Conservation (phyloP, 2,113 vertebrate species). For the Climacteris rufus region DNA sequence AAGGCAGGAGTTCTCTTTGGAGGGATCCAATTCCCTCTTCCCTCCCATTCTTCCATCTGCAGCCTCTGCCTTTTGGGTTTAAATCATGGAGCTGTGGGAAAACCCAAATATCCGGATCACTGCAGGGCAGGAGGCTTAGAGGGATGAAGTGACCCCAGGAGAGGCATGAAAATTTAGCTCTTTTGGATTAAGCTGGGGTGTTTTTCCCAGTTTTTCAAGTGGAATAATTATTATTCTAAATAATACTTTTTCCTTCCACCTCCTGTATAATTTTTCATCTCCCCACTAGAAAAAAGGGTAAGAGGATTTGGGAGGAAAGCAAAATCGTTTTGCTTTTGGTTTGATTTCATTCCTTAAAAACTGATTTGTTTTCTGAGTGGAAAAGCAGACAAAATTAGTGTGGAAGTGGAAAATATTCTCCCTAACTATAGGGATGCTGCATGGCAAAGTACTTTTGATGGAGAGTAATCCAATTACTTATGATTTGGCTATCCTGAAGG, state of each 20-base stretch:
- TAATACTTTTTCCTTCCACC: background rate
- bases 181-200: background rate
- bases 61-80: background rate
- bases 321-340: background rate
- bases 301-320: background rate
- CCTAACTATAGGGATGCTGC: background rate
- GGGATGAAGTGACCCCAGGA: background rate
- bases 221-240: background rate
- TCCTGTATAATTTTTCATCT: background rate
- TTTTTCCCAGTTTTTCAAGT: background rate
- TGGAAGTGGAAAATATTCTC: background rate
- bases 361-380: background rate
- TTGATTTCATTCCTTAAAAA: background rate
- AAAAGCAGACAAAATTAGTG: background rate
- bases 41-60: accelerated
- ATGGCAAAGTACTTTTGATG: background rate
- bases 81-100: background rate
- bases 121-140: background rate
- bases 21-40: background rate
- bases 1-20: background rate
- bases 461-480: background rate
- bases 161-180: background rate
- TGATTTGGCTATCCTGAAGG: background rate
- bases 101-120: background rate
- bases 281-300: background rate